A percentile compares a stretch with the other conserved stretches of the same genome.
phyloP scores from a whole-genome alignment of 2,797 vertebrate genomes.

The Micromesistius poutassou region DNA sequence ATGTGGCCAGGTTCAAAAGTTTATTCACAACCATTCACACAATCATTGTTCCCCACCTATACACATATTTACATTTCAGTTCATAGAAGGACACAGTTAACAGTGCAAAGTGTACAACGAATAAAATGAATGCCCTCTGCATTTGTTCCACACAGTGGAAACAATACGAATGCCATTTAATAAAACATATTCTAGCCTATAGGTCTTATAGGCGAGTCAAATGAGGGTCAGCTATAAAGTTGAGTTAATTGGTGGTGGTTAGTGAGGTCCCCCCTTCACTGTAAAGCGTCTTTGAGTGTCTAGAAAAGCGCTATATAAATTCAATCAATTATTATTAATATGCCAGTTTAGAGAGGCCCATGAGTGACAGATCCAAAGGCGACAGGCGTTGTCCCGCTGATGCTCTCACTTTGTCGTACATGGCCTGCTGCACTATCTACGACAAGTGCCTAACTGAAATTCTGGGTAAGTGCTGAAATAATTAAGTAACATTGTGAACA shows the following conservation, averaged over 20 bases:
- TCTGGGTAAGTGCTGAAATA: not conserved
- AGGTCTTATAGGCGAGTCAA: not conserved
- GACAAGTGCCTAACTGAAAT: not conserved
- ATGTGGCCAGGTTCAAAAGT: not conserved
- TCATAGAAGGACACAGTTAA: conserved; percentile 35
- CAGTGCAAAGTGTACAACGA: conserved; percentile 33
- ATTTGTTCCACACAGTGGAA: conserved; percentile 73
- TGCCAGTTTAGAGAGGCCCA: too few species aligned
- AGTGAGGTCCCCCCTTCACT: too few species aligned
- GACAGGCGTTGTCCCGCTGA: too few species aligned
- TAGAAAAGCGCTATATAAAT: too few species aligned
- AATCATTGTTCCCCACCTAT: conserved; percentile 1
- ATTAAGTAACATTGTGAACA: not conserved
- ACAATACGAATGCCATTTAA: conserved; percentile 28
- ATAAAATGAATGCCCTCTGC: conserved; percentile 19
- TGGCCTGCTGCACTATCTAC: not conserved
- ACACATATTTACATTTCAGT: conserved; percentile 37
- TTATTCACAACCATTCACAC: not conserved
- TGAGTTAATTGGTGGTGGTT: too few species aligned
- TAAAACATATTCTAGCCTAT: not conserved
- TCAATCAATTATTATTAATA: too few species aligned
- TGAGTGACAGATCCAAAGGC: too few species aligned
- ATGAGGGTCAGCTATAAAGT: not conserved
- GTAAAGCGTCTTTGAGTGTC: too few species aligned
- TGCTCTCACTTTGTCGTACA: not conserved